These are phyloP conservation scores for Dryas iulia DNA, from an alignment of 1,140 invertebrate species.

Conservation along the genomic window DNA sequence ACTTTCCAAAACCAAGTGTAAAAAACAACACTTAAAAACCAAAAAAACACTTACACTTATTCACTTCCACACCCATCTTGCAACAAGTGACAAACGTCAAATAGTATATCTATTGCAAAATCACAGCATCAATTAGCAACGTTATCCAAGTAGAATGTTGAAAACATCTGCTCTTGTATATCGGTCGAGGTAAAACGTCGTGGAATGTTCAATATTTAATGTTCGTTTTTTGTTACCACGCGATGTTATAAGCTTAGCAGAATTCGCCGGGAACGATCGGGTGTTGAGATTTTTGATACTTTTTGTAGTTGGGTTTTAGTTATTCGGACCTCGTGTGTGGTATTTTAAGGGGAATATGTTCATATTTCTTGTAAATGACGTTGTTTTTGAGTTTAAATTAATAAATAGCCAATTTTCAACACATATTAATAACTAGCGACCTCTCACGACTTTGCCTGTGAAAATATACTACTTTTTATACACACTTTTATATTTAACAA, in stretches of 20 bases:
- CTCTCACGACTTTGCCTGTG: background rate
- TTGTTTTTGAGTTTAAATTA: background rate
- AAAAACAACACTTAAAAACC: background rate
- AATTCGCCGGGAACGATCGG: background rate
- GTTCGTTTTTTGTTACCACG: constrained; percentile 12
- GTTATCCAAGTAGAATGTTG: constrained; percentile 20
- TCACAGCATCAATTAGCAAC: constrained; percentile 13
- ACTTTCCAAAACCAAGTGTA: no score
- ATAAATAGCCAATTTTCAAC: background rate
- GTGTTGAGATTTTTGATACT: background rate
- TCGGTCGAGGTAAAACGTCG: constrained; percentile 21
- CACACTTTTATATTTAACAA: no score
- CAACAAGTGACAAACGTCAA: constrained; percentile 13
- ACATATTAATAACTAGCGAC: background rate
- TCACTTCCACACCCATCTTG: no score
- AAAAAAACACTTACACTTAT: no score
- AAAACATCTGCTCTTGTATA: constrained; percentile 25
- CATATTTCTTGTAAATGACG: background rate
- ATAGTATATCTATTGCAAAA: constrained; percentile 9
- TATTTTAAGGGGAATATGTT: background rate
- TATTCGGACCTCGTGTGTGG: background rate
- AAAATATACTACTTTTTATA: no score
- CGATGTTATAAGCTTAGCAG: background rate
- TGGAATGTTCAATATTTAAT: constrained; percentile 6
- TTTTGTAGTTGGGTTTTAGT: background rate